These are phyloP conservation scores for Vultur gryphus DNA, from an alignment of 2,797 vertebrate species.

Conservation along the genomic window DNA sequence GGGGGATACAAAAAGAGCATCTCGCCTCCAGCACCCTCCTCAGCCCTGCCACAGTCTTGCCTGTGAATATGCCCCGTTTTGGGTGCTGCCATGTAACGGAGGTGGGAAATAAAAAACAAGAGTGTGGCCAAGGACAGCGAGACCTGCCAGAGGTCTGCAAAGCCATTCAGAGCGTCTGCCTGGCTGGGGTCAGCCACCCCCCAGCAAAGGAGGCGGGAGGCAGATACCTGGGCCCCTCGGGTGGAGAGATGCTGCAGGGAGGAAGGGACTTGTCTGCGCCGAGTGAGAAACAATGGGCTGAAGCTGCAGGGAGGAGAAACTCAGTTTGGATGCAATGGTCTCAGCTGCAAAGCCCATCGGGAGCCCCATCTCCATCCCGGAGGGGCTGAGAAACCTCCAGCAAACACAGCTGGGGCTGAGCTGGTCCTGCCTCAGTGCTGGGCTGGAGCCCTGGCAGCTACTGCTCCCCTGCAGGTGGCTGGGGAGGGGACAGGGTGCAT, in stretches of 20 bases:
- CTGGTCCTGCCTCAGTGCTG: not conserved
- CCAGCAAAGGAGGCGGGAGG: not conserved
- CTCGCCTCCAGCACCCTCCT: not conserved
- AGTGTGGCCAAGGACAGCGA: not conserved
- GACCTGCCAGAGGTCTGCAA: not conserved
- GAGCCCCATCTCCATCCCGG: not conserved
- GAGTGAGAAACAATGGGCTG: rapidly evolving
- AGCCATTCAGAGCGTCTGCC: not conserved
- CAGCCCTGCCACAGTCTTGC: not conserved
- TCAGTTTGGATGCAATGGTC: not conserved
- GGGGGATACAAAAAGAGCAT: not conserved
- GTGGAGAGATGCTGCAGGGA: not conserved
- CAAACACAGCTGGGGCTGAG: rapidly evolving
- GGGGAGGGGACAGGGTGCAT: rapidly evolving
- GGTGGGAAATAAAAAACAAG: not conserved
- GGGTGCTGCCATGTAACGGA: rapidly evolving
- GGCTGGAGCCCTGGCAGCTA: not conserved
- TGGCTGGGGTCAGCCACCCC: not conserved
- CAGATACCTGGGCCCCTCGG: rapidly evolving
- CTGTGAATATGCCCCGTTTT: not conserved
- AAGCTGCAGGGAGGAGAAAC: not conserved
- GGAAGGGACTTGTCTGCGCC: rapidly evolving
- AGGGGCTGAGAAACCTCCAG: not conserved
- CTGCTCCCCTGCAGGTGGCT: rapidly evolving
- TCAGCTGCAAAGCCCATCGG: not conserved